A percentile compares a stretch with the other conserved stretches of the same genome.
These are phyloP conservation scores for Chromobotia macracanthus DNA, from an alignment of 2,797 vertebrate species.

Conservation along the genomic window DNA sequence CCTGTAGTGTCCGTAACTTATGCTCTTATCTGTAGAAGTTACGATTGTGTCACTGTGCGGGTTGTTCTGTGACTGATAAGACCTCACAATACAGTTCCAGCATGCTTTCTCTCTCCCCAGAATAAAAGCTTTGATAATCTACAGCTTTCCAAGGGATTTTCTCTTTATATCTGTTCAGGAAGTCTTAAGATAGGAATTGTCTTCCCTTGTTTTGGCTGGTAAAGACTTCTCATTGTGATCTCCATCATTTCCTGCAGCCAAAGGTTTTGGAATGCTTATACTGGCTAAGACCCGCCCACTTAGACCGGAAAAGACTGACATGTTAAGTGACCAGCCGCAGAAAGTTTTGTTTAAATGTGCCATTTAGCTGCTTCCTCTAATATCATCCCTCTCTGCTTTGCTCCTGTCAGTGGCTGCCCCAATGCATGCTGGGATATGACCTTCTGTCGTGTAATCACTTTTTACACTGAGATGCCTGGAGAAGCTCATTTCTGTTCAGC, in stretches of 20 bases:
- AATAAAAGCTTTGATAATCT: constrained; percentile 14
- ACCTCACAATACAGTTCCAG: neutral
- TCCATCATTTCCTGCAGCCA: too few species aligned
- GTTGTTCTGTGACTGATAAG: constrained; percentile 18
- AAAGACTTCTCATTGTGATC: too few species aligned
- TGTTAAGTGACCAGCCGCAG: too few species aligned
- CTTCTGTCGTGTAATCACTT: neutral
- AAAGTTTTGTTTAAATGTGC: too few species aligned
- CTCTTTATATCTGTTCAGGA: neutral
- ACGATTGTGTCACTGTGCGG: neutral
- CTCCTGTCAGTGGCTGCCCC: neutral
- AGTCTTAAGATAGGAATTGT: constrained; percentile 18
- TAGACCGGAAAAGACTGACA: too few species aligned
- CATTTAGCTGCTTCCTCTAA: neutral
- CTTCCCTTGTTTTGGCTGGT: neutral
- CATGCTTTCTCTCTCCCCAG: neutral
- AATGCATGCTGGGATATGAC: constrained; percentile 34
- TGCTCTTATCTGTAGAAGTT: constrained; percentile 10
- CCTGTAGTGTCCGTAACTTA: too few species aligned
- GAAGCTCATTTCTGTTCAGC: constrained; percentile 3
- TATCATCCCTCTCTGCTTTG: neutral
- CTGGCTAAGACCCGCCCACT: too few species aligned
- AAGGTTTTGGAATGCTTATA: too few species aligned
- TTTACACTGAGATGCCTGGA: neutral
- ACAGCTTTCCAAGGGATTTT: neutral